Evolutionary conservation across 2,113 vertebrate species (phyloP).

Genomic region (Thamnaconus septentrionalis): DNA sequence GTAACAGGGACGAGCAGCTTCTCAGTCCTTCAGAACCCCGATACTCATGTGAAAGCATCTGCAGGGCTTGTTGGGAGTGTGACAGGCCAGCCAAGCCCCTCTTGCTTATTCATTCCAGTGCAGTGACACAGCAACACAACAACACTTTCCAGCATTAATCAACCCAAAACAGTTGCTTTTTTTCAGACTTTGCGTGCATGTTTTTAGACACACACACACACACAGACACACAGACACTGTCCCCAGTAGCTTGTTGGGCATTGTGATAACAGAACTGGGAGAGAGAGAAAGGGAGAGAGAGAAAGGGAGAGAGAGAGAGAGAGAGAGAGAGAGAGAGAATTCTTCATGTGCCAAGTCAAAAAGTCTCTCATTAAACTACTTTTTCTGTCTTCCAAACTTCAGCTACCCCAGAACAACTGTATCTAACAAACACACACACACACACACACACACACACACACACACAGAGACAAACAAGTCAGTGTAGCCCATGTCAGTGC

Average conservation of each 20-base stretch:
- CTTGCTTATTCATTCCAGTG: too few relatives aligned
- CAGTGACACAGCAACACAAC: too few relatives aligned
- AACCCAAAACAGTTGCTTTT: too few relatives aligned
- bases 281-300: too few relatives aligned
- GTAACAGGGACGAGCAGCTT: neutral
- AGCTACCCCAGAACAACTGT: slow-evolving; percentile 32
- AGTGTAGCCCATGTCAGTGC: neutral
- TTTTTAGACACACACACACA: too few relatives aligned
- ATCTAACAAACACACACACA: slow-evolving; percentile 19
- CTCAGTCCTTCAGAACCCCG: slow-evolving; percentile 1
- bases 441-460: slow-evolving; percentile 6
- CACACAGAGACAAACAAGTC: neutral
- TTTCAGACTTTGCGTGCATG: too few relatives aligned
- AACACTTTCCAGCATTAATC: too few relatives aligned
- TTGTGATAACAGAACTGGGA: too few relatives aligned
- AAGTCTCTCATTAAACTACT: slow-evolving; percentile 46
- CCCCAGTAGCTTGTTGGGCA: slow-evolving; percentile 7
- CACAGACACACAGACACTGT: neutral
- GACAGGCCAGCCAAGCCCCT: too few relatives aligned
- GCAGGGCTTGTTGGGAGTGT: too few relatives aligned
- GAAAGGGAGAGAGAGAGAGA: neutral
- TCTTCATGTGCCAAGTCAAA: slow-evolving; percentile 44
- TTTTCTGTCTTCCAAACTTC: slow-evolving; percentile 38
- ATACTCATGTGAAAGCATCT: too few relatives aligned
- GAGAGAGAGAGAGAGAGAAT: slow-evolving; percentile 5